Conservation (phyloP, 2,113 vertebrate species). For the Azemiops feae region DNA sequence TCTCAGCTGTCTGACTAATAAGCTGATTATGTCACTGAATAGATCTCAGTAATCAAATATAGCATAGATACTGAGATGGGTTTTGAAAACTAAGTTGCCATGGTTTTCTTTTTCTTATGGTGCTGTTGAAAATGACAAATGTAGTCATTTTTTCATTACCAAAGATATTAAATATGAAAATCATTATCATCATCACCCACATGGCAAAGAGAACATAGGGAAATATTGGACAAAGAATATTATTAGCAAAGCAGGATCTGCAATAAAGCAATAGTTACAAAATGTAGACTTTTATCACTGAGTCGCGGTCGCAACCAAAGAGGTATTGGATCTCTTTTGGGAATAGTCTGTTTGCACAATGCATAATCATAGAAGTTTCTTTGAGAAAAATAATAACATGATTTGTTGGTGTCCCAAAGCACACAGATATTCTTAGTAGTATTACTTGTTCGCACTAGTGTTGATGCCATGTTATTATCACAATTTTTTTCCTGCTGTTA, state of each 20-base stretch:
- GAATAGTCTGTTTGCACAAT: neutral
- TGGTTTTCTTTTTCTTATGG: slow-evolving; percentile 14
- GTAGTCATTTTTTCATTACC: slow-evolving; percentile 15
- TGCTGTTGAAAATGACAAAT: slow-evolving; percentile 18
- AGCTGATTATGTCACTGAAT: slow-evolving; percentile 5
- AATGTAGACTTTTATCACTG: neutral
- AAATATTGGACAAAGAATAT: too few species aligned
- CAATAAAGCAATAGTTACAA: neutral
- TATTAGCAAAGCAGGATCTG: neutral
- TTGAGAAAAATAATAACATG: neutral
- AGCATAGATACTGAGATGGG: neutral
- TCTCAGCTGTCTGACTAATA: slow-evolving; percentile 46
- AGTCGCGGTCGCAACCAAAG: neutral
- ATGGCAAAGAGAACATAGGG: neutral
- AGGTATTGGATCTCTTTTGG: neutral
- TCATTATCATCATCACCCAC: neutral
- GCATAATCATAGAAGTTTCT: neutral
- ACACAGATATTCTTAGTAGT: neutral
- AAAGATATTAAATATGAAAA: slow-evolving; percentile 23
- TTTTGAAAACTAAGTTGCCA: slow-evolving; percentile 29
- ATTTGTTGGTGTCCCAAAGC: neutral
- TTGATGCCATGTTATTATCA: neutral
- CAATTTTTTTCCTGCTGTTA: neutral
- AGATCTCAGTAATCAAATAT: slow-evolving; percentile 34
- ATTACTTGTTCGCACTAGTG: neutral